Base-by-base conservation (phyloP, 2,113 vertebrate genomes). In the Odontophorus gujanensis region DNA sequence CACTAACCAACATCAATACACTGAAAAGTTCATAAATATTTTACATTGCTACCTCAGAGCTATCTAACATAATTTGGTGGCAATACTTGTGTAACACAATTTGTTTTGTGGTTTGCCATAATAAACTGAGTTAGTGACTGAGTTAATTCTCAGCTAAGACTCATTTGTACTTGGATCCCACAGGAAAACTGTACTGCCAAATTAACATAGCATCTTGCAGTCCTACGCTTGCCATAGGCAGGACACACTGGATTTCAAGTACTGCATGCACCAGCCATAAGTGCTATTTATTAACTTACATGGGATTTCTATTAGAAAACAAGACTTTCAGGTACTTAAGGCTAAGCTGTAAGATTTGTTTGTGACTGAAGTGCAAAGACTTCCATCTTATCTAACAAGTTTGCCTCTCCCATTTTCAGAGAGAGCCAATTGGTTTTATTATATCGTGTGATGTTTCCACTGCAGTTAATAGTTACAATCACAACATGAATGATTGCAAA, bases 291-390 rank as follows among this genome's bases (percentile, higher is more conserved):
- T 97, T 93, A 97, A 94, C 74, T 72, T 63, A 19, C 47, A 83
- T 91, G 57, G 59, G 28, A 36, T 82, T 94, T 96, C 90, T 93
- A 91, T 96, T 95, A 97, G 95, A 94, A 96, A 93, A 85, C 43
- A 69, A 92, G 86, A 66, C 82, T 93, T 95, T 78, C 47, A 87
- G 48, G 51, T 73, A 72, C 94, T 97, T 97, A 94, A 94, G 85
- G 53, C 66, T 91, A 62, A 95, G 58, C 58, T 80, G 78, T 78
- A 95, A 88, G 97, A 73, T 73, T 88, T 90, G 45, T 94, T 93
- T 92, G 89, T 58, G 77, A 91, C 71, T 62, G 63, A 94, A 96
- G 85, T 21, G 45, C 55, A 43, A 32, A 94, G 95, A 34, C 87
- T 94, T 90, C 82, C 43, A 66, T 92, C 85, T 95, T 58, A 51